A percentile compares a stretch with the other conserved stretches of the same genome.
phyloP scores from a whole-genome alignment of 2,888 invertebrate genomes.

The Melieria picta region DNA sequence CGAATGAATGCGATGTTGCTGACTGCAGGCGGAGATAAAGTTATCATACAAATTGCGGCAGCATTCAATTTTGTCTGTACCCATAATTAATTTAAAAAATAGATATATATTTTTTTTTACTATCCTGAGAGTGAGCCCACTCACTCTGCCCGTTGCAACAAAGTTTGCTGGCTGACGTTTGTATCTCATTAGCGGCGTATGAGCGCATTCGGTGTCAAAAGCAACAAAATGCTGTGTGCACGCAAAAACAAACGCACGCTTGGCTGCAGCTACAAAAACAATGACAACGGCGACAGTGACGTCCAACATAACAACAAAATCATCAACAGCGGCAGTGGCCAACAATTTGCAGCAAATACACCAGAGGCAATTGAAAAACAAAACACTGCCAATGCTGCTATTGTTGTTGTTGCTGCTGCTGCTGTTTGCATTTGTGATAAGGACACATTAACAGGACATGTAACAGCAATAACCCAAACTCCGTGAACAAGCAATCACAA shows the following conservation, averaged over 20 bases:
- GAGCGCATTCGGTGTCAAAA: slow-evolving; percentile 57
- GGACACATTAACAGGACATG: slow-evolving; percentile 36
- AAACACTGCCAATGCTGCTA: slow-evolving; percentile 44
- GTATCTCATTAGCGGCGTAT: slow-evolving; percentile 26
- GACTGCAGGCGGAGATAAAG: no score
- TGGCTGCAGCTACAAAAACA: slow-evolving; percentile 46
- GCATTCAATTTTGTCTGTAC: no score
- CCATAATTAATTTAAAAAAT: no score
- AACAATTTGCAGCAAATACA: slow-evolving; percentile 7
- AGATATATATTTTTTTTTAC: no score
- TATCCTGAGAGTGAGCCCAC: no score
- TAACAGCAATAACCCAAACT: slow-evolving; percentile 1
- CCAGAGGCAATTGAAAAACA: slow-evolving; percentile 33
- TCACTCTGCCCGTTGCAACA: no score
- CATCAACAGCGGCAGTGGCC: slow-evolving; percentile 34
- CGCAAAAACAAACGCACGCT: slow-evolving; percentile 45
- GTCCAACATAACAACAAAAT: not conserved
- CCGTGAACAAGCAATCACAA: slow-evolving; percentile 22
- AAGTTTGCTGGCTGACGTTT: no score
- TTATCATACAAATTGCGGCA: no score
- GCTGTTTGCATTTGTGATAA: slow-evolving; percentile 54
- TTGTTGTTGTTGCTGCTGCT: no score
- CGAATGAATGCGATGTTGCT: no score
- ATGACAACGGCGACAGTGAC: slow-evolving; percentile 16
- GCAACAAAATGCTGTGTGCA: slow-evolving; percentile 50